Evolutionary conservation across 37 sponge, comb jelly and placozoan species (phyloP).

Genomic region (Beroe ovata): DNA sequence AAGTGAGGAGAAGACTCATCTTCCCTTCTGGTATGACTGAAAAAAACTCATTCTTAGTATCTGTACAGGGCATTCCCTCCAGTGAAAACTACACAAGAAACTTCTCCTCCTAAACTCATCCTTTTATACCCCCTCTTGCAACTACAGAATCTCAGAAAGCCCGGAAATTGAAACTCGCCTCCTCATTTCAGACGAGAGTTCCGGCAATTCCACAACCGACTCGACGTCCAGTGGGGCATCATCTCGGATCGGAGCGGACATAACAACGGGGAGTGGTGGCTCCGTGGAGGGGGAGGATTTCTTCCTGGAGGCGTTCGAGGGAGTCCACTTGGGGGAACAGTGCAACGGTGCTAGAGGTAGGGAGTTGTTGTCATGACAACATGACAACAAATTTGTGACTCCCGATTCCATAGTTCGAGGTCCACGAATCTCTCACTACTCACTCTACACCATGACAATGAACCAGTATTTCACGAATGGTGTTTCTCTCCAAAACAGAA

Average conservation of each 20-base stretch:
- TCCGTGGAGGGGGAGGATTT: background rate
- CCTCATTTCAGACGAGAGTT: background rate
- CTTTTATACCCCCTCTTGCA: too few species aligned
- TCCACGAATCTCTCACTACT: too few species aligned
- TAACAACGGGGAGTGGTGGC: background rate
- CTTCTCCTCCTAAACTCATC: too few species aligned
- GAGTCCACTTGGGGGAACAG: background rate
- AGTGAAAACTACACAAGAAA: too few species aligned
- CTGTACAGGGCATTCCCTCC: too few species aligned
- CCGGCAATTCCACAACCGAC: background rate
- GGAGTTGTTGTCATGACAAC: too few species aligned
- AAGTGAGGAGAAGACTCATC: conserved; percentile 42
- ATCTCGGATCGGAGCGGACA: background rate
- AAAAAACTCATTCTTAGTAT: too few species aligned
- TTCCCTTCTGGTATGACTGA: conserved; percentile 62
- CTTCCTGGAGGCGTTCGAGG: conserved; percentile 16
- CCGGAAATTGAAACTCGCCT: background rate
- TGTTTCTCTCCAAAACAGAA: background rate
- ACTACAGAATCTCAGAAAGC: too few species aligned
- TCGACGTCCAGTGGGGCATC: background rate
- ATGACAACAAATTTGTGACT: too few species aligned
- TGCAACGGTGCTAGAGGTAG: background rate
- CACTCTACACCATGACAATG: too few species aligned
- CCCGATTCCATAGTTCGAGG: too few species aligned
- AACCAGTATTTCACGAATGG: background rate